phyloP scores from a whole-genome alignment of 2,888 invertebrate genomes.

The Drosophila silvestris region DNA sequence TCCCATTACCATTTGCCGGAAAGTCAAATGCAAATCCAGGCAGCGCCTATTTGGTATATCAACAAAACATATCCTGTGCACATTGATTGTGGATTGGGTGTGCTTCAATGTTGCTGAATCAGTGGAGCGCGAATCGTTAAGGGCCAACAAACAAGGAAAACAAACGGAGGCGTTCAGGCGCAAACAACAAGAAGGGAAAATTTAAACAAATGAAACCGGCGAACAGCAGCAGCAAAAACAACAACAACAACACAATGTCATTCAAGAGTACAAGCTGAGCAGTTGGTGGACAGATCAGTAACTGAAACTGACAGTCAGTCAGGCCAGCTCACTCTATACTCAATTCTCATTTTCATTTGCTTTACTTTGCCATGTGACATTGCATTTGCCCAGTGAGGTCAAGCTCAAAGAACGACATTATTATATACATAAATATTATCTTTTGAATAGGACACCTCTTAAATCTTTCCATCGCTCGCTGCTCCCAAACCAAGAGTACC shows the following conservation, averaged over 20 bases:
- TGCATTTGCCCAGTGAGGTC: constrained; percentile 17
- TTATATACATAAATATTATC: constrained; percentile 2
- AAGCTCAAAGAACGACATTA: constrained; percentile 25
- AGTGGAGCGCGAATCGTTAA: constrained; percentile 64
- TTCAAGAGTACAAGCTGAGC: background rate
- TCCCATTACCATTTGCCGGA: constrained; percentile 27
- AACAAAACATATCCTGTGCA: constrained; percentile 7
- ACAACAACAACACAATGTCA: constrained; percentile 11
- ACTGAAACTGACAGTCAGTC: constrained; percentile 21
- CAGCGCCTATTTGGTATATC: constrained; percentile 12
- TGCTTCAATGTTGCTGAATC: constrained; percentile 42
- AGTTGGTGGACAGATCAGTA: constrained; percentile 25
- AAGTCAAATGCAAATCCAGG: constrained; percentile 46
- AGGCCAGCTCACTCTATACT: background rate
- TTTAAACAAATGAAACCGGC: constrained; percentile 41
- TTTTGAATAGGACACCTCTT: background rate
- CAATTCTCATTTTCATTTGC: constrained; percentile 6
- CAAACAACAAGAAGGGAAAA: constrained; percentile 12
- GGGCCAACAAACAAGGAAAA: constrained; percentile 27
- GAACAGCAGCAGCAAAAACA: constrained; percentile 7
- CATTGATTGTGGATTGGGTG: background rate
- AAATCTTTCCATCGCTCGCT: background rate
- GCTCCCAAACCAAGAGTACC: no score
- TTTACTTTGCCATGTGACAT: constrained; percentile 1
- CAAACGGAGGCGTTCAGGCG: constrained; percentile 27